Base-by-base conservation (phyloP, 2,797 vertebrate genomes). In the Alauda arvensis region DNA sequence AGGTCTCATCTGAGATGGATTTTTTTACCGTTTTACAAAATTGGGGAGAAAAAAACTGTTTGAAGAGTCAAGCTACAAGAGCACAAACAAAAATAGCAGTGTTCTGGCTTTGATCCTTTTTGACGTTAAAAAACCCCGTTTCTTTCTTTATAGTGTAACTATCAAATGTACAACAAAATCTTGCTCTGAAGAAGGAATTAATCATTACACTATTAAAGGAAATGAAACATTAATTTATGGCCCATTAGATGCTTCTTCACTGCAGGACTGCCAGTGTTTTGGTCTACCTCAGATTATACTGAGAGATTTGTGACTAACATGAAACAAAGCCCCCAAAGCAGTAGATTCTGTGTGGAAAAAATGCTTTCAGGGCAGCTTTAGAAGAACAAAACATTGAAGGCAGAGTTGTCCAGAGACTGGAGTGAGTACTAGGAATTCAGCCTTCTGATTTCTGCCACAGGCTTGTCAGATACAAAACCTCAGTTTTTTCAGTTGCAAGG, bases 151-250 rank as follows among this genome's bases (percentile, higher is more conserved):
- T 68, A 40, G 65, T 56, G 31, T 71, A 86, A 65, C 91, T 89
- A 77, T 56, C 72, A 86, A 92, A 92, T 63, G 66, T 34, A 55
- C 80, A 87, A 80, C 83, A 87, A 86, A 92, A 90, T 71, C 75
- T 62, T 87, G 18, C 80, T 92, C 90, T 68, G 81, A 93, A 92
- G 83, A 82, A 87, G 65, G 66, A 92, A 93, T 95, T 91, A 92
- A 92, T 94, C 94, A 71, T 90, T 93, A 53, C 75, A n/a, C 68
- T 91, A 66, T 93, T 95, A 90, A 93, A 95, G 90, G 87, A 95
- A 95, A 95, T 94, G 88, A 82, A 93, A 93, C 91, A 93, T 87
- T 55, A 92, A 92, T 96, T 94, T 93, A 90, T 92, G 83, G 66
- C 67, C 87, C 80, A 82, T 93, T 91, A 93, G 83, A 82, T 88